Evolutionary conservation across 2,113 vertebrate species (phyloP).

Genomic region (Callithrix jacchus): DNA sequence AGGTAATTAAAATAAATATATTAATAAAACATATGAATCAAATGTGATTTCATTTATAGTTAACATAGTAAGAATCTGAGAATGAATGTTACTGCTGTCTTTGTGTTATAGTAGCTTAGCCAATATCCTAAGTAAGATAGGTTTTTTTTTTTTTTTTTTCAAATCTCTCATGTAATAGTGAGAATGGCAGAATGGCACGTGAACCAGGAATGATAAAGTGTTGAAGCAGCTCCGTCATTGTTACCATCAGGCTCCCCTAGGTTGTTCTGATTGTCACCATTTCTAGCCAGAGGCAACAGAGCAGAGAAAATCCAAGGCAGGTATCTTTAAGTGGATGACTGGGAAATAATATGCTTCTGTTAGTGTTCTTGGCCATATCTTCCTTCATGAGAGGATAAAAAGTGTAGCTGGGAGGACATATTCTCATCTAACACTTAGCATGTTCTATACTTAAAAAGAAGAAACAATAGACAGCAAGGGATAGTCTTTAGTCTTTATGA

Average conservation of each 20-base stretch:
- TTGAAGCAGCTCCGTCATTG: not conserved
- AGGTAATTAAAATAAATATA: constrained; percentile 8
- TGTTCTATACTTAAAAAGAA: not conserved
- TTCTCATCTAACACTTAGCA: not conserved
- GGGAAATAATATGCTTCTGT: not conserved
- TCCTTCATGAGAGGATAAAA: not conserved
- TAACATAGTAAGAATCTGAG: not conserved
- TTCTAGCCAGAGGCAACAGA: not conserved
- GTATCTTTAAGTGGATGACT: not conserved
- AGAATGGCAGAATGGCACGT: not conserved
- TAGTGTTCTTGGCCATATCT: not conserved
- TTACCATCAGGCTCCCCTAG: not conserved
- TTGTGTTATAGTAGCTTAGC: not conserved
- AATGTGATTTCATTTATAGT: not conserved
- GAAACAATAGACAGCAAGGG: not conserved
- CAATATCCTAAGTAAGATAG: not conserved
- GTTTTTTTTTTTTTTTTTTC: not conserved
- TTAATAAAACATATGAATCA: not conserved
- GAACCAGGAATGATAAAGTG: no score
- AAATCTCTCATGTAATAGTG: not conserved
- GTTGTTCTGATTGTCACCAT: not conserved
- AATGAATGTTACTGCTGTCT: not conserved
- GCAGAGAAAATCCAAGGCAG: not conserved
- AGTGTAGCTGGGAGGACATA: rapidly evolving
- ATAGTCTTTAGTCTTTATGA: not conserved